Percentiles rank a stretch among this genome's conserved stretches.
These are phyloP conservation scores for Leucopsar rothschildi DNA, from an alignment of 2,113 vertebrate species.

Conservation along the genomic window DNA sequence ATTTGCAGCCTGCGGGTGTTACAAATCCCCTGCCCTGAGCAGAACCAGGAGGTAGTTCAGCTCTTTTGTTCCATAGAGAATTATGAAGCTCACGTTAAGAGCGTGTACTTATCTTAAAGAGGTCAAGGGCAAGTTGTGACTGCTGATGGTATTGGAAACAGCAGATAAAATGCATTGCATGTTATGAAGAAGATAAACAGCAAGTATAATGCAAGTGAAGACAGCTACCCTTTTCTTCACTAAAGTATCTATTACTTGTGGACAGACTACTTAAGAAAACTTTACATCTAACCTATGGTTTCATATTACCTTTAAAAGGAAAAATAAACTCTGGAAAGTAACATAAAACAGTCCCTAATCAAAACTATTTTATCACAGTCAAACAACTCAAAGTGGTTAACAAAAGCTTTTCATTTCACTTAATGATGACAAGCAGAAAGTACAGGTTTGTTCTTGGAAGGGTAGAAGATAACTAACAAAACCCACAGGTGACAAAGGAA, in stretches of 20 bases:
- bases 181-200: constrained; percentile 54
- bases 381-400: constrained; percentile 21
- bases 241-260: constrained; percentile 54
- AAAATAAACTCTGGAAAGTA: constrained; percentile 63
- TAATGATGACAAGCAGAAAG: constrained; percentile 31
- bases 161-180: constrained; percentile 4
- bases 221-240: constrained; percentile 56
- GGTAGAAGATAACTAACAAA: constrained; percentile 16
- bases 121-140: neutral
- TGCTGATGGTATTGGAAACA: constrained; percentile 9
- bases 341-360: constrained; percentile 56
- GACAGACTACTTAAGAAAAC: constrained; percentile 66
- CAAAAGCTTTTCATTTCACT: constrained; percentile 41
- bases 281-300: constrained; percentile 59
- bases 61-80: neutral
- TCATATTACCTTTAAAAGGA: constrained; percentile 68
- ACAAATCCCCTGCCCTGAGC: neutral
- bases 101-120: neutral
- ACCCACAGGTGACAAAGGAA: constrained; percentile 35
- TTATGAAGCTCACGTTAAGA: neutral
- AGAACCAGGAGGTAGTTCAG: neutral
- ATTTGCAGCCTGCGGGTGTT: neutral
- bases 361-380: constrained; percentile 60
- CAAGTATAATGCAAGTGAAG: constrained; percentile 45
- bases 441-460: constrained; percentile 19